Base-by-base conservation (phyloP, 2,888 invertebrate species). In the Ectemnius lituratus region DNA sequence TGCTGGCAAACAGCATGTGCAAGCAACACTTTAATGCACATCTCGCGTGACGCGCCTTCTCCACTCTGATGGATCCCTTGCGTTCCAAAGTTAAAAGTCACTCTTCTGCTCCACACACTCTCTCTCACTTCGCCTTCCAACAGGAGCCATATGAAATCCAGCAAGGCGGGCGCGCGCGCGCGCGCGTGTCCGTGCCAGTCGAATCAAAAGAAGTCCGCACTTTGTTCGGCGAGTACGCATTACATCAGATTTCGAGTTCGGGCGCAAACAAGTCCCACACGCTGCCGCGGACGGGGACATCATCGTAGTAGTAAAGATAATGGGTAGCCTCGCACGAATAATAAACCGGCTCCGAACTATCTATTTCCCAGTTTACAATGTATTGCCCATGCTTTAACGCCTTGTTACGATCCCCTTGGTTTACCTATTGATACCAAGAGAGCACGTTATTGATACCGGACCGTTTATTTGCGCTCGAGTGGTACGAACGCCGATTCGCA, bases 1-100 rank as follows among this genome's bases (percentile, higher is more conserved):
- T 37, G 52, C 52, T 52, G 52, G 37, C 52, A 52, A 52, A 52
- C 52, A 52, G n/a, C 52, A 16, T 52, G 52, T 52, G 52, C 37
- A 37, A 37, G 37, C 37, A 37, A 37, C 37, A 11, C 37, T 52
- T 52, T 52, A 52, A 52, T 52, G 52, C 52, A 52, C n/a, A 52
- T 52, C 16, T 52, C 52, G 52, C 52, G 52, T 52, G 52, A 52
- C 16, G 52, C 52, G 37, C 8, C 37, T 37, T 37, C 37, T 37
- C 2, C 37, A 37, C 37, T 37, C 37, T 37, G 37, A 37, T 37
- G 37, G 37, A 37, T 11, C 37, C 37, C 8, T 37, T 37, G 37
- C 37, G 37, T 37, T 37, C 37, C 37, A 37, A 37, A 37, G 37
- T 37, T 37, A 37, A 11, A 37, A 37, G 37, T 37, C 37, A 37